These are phyloP conservation scores for Nemotelus pantherinus DNA, from an alignment of 2,888 invertebrate species.

Conservation along the genomic window DNA sequence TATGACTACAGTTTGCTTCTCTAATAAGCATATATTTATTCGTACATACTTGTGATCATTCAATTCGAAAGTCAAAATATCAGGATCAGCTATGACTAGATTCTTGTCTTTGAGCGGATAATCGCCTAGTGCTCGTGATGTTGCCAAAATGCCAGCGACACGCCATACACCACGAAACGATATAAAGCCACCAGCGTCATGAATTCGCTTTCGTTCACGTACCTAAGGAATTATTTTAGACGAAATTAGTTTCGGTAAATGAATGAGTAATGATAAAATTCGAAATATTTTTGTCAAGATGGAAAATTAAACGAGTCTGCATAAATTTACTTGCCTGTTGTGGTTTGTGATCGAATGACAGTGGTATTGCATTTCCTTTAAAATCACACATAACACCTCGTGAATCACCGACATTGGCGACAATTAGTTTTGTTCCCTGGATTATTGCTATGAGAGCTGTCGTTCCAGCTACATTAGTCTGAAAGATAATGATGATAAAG, in stretches of 20 bases:
- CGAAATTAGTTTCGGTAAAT: not conserved
- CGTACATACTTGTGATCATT: constrained; percentile 74
- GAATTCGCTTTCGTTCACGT: constrained; percentile 89
- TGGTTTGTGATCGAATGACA: constrained; percentile 97
- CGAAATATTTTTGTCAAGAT: not conserved
- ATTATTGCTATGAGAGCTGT: constrained; percentile 91
- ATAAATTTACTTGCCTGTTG: constrained; percentile 77
- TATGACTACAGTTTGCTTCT: too few species aligned
- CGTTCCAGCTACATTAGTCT: constrained; percentile 82
- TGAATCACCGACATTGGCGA: constrained; percentile 97
- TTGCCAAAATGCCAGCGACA: constrained; percentile 93
- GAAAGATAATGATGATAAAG: constrained; percentile 42
- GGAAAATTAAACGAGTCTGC: constrained; percentile 8
- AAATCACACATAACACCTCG: constrained; percentile 94
- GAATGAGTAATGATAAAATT: too few species aligned
- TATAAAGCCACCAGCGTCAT: constrained; percentile 94
- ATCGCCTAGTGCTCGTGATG: constrained; percentile 93
- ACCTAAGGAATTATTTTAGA: constrained; percentile 67
- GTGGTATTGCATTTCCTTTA: constrained; percentile 87
- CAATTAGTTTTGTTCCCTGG: constrained; percentile 82
- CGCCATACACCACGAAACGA: constrained; percentile 97
- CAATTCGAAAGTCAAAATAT: constrained; percentile 90
- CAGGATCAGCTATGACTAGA: constrained; percentile 94
- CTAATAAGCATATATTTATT: not conserved
- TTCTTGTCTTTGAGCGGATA: constrained; percentile 94